Conservation (phyloP, 2,113 vertebrate genomes). For the Thamnaconus septentrionalis region DNA sequence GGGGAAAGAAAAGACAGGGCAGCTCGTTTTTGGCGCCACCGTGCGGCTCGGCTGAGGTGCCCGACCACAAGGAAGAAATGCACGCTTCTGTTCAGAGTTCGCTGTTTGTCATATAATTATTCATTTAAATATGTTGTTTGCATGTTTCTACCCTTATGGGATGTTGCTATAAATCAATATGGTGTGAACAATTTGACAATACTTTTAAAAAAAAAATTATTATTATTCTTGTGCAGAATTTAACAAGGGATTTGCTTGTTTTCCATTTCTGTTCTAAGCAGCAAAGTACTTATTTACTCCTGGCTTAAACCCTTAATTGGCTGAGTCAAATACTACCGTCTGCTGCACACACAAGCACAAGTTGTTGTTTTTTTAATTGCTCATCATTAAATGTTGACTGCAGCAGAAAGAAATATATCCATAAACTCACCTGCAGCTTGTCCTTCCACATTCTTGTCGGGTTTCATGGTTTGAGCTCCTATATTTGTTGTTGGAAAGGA, state of each 20-base stretch:
- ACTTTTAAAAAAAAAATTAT: too few species aligned
- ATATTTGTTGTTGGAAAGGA: slow-evolving; percentile 8
- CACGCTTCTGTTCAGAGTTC: too few species aligned
- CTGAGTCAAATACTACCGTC: slow-evolving; percentile 28
- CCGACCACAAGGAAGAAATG: too few species aligned
- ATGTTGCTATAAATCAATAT: too few species aligned
- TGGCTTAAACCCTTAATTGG: slow-evolving; percentile 7
- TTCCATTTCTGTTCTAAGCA: too few species aligned
- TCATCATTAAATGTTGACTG: slow-evolving; percentile 29
- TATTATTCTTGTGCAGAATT: too few species aligned
- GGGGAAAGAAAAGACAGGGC: neutral
- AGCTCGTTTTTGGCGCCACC: slow-evolving; percentile 54
- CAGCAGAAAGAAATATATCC: slow-evolving; percentile 25
- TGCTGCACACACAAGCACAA: slow-evolving; percentile 28
- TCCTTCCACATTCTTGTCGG: slow-evolving; percentile 10
- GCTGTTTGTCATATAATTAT: too few species aligned
- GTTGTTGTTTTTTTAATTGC: slow-evolving; percentile 23
- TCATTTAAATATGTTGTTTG: too few species aligned
- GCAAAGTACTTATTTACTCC: too few species aligned
- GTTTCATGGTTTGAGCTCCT: slow-evolving; percentile 14
- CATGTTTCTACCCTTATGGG: too few species aligned
- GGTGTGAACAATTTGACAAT: too few species aligned
- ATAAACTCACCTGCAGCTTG: slow-evolving; percentile 31
- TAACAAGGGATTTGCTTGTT: too few species aligned
- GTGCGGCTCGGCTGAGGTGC: slow-evolving; percentile 35